Base-by-base conservation (phyloP, 2,113 vertebrate species). In the Thunnus maccoyii region DNA sequence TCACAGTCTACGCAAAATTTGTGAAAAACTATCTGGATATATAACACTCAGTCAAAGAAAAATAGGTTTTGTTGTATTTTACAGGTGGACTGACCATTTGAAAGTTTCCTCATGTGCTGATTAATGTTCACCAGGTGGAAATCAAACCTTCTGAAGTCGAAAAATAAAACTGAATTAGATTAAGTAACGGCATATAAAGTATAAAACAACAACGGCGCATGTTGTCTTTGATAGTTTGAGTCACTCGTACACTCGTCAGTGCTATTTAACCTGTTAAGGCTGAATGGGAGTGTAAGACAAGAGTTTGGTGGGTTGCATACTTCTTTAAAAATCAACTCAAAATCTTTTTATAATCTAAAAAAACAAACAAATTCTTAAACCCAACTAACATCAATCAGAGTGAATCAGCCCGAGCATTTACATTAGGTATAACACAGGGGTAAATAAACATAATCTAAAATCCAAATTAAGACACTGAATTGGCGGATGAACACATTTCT, bases 401-500 rank as follows among this genome's bases (percentile, higher is more conserved):
- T 55, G 17, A 71, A 48, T 57, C 18, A 70, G 54, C 14, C 44
- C 15, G 13, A 67, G 3, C 75, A 50, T 80, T 74, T 41, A 78
- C 74, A 80, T 74, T 46, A 20, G 15, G 36, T 76, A 13, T 30
- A 47, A 69, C 30, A 50, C 27, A 27, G 25, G 25, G 57, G n/a
- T 61, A 48, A 16, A 54, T 44, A n/a, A 78, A 82, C 46, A 52
- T 20, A 44, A 56, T 65, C 5, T 61, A 27, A 78, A 85, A 51
- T 50, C 58, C 65, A 74, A 56, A 78, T 57, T 44, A 80, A 78
- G 64, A 83, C 73, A 76, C 51, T 36, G 17, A 50, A 47, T n/a
- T 85, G 58, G 65, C 9, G 10, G 10, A 60, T 58, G 76, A 88
- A 76, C 70, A 90, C 70, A 88, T 60, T 22, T 83, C 54, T 52